Base-by-base conservation (phyloP, 2,888 invertebrate species). In the Papilio demoleus region DNA sequence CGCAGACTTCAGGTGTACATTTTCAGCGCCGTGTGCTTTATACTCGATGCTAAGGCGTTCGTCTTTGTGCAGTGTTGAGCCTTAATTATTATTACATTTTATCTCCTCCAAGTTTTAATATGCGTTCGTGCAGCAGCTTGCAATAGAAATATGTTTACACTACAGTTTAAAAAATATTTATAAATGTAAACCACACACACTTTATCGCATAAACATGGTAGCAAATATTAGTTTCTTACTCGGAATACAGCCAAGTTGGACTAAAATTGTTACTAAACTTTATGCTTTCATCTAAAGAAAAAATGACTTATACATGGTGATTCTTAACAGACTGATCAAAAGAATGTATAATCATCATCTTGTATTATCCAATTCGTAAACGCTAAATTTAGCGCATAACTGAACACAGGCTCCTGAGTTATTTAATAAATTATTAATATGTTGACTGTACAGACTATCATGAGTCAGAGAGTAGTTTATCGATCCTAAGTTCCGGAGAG, bases 1-100 rank as follows among this genome's bases (percentile, higher is more conserved):
- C 85, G 85, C 87, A 89, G 89, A 88, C 90, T 91, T 90, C 91
- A 92, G 92, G 92, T 92, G 90, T 91, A 90, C 88, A 90, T 89
- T 92, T 92, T 92, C 91, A 92, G 90, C 85, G 90, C 88, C 86
- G 88, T 91, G 86, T 89, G 87, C 89, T 89, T 88, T 88, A 87
- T 87, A 89, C 87, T 88, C 80, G 82, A 86, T 85, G 88, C 81
- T 88, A 87, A 89, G 89, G 87, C 88, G 84, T 86, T 82, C 88
- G 83, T 89, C 91, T 91, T 90, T 90, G 87, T 91, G 82, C 85
- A 87, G 85, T 87, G 81, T 83, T 85, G 79, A 83, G 79, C 84
- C 83, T 85, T 91, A 89, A 90, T 91, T 89, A 88, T 88, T 87
- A 88, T 90, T 89, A 86, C 84, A 88, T 88, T 90, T 86, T 87